Evolutionary conservation across 2,113 vertebrate species (phyloP), one percentile per base, ranked within the genome.

Genomic region (Apeltes quadracus): DNA sequence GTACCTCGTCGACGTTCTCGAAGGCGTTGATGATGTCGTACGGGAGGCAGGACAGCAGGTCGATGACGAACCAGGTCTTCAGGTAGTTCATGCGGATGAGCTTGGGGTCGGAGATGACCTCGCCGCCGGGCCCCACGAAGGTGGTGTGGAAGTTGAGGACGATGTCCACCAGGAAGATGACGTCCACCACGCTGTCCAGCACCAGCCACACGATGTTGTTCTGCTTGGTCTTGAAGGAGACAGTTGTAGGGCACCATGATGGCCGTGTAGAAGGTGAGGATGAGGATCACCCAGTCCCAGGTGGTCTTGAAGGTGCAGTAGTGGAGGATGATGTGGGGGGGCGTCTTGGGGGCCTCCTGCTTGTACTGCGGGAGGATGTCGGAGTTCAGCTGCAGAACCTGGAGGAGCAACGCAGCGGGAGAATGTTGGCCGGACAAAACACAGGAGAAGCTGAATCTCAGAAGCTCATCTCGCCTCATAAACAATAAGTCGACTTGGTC

Each of bases 11-110:
- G 62, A 99, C 97, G 14, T 99, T 99, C 93, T 99, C 97, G 57
- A 99, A 99, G 93, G 97, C 97, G 87, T 99, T 99, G 95, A 99
- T 99, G 95, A 99, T 98, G 93, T 99, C 97, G 25, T 99, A 99
- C n/a, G 97, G 97, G 94, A 99, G 94, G 91, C 97, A 99, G 84
- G 97, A 98, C 73, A 99, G 94, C 71, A 99, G 95, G 85, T 98
- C 97, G 9, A 99, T 99, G 91, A 98, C 96, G 77, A 99, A 99
- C 97, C 97, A 99, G 1, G 97, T 99, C 94, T 99, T 99, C 91
- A 98, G 90, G 87, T 99, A 99, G 93, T 99, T 99, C 97, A 99
- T 99, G 78, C 97, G 93, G 84, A 99, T 99, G 72, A 98, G 94
- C 75, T 98, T 98, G 62, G 97, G 97, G 75, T 99, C 97, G 0